Evolutionary conservation across 2,888 invertebrate genomes (phyloP).

Genomic region (Drosophila melanosoma): DNA sequence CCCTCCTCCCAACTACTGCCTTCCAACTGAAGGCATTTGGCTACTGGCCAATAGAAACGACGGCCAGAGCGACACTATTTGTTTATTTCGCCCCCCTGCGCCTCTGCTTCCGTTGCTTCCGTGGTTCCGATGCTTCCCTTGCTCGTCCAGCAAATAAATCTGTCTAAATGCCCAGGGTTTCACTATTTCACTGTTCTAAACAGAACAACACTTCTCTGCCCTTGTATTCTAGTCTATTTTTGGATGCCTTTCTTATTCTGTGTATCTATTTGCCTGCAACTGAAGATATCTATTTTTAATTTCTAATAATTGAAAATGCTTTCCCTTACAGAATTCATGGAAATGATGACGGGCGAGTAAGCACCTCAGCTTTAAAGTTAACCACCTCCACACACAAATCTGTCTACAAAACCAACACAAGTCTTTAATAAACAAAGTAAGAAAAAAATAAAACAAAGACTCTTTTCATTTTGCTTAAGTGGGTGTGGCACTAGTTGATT

Average conservation of each 20-base stretch:
- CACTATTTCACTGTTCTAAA: background rate
- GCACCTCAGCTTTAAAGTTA: constrained; percentile 31
- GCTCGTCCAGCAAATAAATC: constrained; percentile 1
- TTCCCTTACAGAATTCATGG: constrained; percentile 93
- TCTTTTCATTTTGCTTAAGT: background rate
- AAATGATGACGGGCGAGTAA: constrained; percentile 98
- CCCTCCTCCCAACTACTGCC: background rate
- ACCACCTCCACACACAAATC: constrained; percentile 14
- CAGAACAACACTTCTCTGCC: constrained; percentile 1
- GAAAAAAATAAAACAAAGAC: background rate
- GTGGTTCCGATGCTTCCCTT: background rate
- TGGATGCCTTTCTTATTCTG: constrained; percentile 20
- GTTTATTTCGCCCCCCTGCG: background rate
- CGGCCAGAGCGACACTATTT: constrained; percentile 41
- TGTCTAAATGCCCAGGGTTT: constrained; percentile 3
- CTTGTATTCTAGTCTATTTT: constrained; percentile 38
- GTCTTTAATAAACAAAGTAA: constrained; percentile 24
- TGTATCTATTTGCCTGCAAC: background rate
- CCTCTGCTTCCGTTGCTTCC: background rate
- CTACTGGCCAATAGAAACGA: constrained; percentile 40
- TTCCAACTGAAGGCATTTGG: constrained; percentile 47
- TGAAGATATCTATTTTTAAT: background rate
- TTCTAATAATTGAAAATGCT: constrained; percentile 83
- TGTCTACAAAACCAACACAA: constrained; percentile 18
- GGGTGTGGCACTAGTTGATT: background rate